Evolutionary conservation across 1,140 invertebrate genomes (phyloP).

Genomic region (Drosophila sucinea): DNA sequence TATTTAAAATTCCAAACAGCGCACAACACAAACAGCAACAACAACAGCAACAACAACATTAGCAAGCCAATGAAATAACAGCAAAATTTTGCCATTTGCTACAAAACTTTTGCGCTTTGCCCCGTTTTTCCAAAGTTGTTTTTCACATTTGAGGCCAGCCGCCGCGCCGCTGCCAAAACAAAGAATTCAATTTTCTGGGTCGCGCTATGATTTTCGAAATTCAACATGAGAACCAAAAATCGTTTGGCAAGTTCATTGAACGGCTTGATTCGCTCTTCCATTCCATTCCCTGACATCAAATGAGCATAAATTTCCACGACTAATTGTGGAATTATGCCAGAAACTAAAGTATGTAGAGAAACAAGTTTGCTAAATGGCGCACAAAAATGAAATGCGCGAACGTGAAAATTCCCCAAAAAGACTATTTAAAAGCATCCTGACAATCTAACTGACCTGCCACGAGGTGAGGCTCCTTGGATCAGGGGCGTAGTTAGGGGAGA

Average conservation of each 20-base stretch:
- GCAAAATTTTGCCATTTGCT: conserved; percentile 57
- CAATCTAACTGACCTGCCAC: no score
- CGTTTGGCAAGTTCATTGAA: conserved; percentile 57
- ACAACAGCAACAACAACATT: conserved; percentile 40
- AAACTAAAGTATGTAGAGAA: conserved; percentile 12
- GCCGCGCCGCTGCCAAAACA: conserved; percentile 32
- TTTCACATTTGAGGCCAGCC: background rate
- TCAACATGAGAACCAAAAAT: background rate
- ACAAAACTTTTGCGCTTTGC: conserved; percentile 65
- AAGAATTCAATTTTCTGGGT: conserved; percentile 60
- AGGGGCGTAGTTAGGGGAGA: no score
- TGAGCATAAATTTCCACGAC: conserved; percentile 51
- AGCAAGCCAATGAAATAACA: conserved; percentile 69
- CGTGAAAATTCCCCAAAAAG: background rate
- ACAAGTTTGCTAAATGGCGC: conserved; percentile 5
- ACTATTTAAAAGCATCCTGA: background rate
- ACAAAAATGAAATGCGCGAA: conserved; percentile 10
- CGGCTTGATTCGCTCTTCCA: conserved; percentile 15
- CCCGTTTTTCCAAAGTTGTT: background rate
- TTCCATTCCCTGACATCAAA: conserved; percentile 22
- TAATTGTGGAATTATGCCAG: conserved; percentile 72
- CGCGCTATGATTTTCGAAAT: conserved; percentile 47
- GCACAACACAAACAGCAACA: conserved; percentile 38
- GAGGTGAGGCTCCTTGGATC: no score
- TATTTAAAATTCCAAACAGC: conserved; percentile 80